Base-by-base conservation (phyloP, 2,113 vertebrate genomes). In the Aythya baeri region DNA sequence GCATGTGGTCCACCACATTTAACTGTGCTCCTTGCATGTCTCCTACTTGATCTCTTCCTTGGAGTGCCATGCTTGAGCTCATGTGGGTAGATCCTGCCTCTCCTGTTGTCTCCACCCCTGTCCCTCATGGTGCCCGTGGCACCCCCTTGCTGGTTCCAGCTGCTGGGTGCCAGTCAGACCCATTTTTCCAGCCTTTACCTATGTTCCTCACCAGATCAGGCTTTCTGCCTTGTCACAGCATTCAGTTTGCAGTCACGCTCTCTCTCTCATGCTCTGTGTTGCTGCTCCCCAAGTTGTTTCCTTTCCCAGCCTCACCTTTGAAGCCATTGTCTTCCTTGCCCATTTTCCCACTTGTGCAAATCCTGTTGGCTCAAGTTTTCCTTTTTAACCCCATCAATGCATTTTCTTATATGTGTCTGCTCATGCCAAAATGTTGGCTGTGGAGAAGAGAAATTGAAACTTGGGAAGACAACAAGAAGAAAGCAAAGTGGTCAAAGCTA, bases 201-300 rank as follows among this genome's bases (percentile, higher is more conserved):
- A 13, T 63, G 58, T 55, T 41, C 4, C 6, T 29, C 23, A 38
- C 27, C 17, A 70, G 20, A 18, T 77, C 52, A 61, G 54, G 31
- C 9, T 94, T 78, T 13, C 3, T 0, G 1, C 0, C 3, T 36
- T 59, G 26, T 23, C 67, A 31, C n/a, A 58, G 61, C 9, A 29
- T 36, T 80, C 0, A 2, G 21, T 52, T 52, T 77, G 76, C 15
- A 8, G 25, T 44, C 65, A 65, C 21, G 9, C 11, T 4, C 6
- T 62, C 18, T 36, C 21, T 49, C 50, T 21, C 2, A 0, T 32
- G 16, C 34, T 61, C 38, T 34, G 7, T 16, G 13, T 50, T 57
- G 32, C 44, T 75, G 17, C 54, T 90, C 6, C 21, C 68, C 38
- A 46, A 58, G 18, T 4, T 1, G 1, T 23, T 32, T 18, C 50